Evolutionary conservation across 2,113 vertebrate species (phyloP).

Genomic region (Phrynosoma blainvillii): DNA sequence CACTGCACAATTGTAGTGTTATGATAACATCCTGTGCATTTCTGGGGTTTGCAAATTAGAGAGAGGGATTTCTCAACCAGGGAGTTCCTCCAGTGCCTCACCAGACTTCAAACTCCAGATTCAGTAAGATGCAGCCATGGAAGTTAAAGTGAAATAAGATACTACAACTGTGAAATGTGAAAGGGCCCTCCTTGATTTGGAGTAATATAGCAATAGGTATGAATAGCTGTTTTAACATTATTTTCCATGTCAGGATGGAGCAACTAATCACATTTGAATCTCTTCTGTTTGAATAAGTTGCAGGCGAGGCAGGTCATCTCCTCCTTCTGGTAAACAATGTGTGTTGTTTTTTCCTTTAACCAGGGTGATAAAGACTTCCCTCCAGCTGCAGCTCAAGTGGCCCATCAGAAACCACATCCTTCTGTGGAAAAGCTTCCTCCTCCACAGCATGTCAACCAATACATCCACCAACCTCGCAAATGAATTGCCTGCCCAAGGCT

Average conservation of each 20-base stretch:
- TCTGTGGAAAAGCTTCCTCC: constrained; percentile 87
- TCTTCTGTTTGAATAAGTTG: neutral
- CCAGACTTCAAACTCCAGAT: no score
- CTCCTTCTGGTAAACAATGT: constrained; percentile 14
- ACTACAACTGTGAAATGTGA: no score
- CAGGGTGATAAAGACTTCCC: constrained; percentile 99
- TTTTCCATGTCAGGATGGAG: neutral
- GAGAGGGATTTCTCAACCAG: no score
- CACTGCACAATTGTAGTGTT: no score
- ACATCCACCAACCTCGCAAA: constrained; percentile 98
- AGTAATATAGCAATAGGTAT: neutral
- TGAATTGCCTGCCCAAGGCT: constrained; percentile 67
- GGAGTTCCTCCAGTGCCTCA: no score
- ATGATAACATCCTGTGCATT: no score
- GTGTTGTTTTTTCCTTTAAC: constrained; percentile 38
- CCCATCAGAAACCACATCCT: constrained; percentile 97
- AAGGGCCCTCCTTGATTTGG: no score
- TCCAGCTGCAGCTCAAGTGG: constrained; percentile 95
- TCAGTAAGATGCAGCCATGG: no score
- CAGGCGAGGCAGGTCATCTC: rapidly evolving
- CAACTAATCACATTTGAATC: neutral
- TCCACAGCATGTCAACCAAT: constrained; percentile 85
- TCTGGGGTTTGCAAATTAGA: no score
- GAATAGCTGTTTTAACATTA: neutral
- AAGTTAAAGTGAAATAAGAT: no score